Base-by-base conservation (phyloP, 2,888 invertebrate species). In the Achlya flavicornis region DNA sequence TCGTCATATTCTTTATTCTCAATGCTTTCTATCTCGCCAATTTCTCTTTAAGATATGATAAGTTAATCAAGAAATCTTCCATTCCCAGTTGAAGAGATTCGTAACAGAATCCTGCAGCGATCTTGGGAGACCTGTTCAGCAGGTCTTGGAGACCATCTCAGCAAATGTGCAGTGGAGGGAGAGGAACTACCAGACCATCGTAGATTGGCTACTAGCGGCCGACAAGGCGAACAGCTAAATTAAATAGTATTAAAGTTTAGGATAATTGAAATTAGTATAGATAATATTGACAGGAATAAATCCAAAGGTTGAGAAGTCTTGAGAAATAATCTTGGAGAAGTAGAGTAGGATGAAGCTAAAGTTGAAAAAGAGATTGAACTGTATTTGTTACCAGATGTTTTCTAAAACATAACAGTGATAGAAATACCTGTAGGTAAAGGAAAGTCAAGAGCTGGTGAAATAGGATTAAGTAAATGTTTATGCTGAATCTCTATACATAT, bases 141-240 rank as follows among this genome's bases (percentile, higher is more conserved):
- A 98, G 88, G 96, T 97, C 0, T 87, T 98, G 10, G 98, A 98
- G 81, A 95, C 96, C 62, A 96, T 96, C 0, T 95, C 96, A 72
- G 96, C 96, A 4, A 98, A 98, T 83, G 96, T 98, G 0, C 95
- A 96, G 71, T 98, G 98, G 98, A 96, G 97, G 95, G 93, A 96
- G 62, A 93, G 93, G 60, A 97, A 98, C 89, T 97, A 96, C 80
- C 91, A 95, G 63, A 94, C 95, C 3, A 97, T 98, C 66, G 95
- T 96, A 4, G 90, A 95, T 43, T 98, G 98, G 98, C 88, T 98
- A 11, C 72, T 89, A 4, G 72, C 74, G 3, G 82, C 80, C 1
- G 87, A 91, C 12, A 81, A 79, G 58, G 63, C 67, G 41, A 57
- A 67, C 19, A 72, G 75, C 35, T 78, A 78, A 64, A 69, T 67